A percentile compares a stretch with the other conserved stretches of the same genome.
phyloP scores from a whole-genome alignment of 2,888 invertebrate species.

The Melanotus villosus region DNA sequence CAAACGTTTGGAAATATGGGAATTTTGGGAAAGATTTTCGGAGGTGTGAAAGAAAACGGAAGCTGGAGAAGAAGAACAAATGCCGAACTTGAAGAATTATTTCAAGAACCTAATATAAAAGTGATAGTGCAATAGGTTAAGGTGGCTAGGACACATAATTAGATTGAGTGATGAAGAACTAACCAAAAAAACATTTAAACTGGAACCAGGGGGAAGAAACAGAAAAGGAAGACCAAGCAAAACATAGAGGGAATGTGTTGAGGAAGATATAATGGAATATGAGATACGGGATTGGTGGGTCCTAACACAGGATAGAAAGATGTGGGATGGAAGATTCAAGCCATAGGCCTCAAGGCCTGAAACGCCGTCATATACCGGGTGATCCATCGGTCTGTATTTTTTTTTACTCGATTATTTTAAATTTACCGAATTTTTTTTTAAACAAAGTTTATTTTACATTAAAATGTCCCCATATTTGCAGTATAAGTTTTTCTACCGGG shows the following conservation, averaged over 20 bases:
- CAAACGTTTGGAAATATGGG: neutral
- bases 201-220: no score
- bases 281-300: neutral
- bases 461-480: no score
- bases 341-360: neutral
- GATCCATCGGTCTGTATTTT: no score
- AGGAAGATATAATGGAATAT: neutral
- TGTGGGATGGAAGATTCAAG: neutral
- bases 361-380: neutral
- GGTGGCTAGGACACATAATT: neutral
- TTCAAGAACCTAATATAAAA: no score
- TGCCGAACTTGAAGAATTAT: neutral
- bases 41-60: neutral
- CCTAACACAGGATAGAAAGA: neutral
- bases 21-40: neutral
- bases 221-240: neutral
- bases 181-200: no score
- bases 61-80: constrained; percentile 9
- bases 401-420: no score
- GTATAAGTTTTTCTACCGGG: no score
- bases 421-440: no score
- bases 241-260: neutral
- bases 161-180: neutral
- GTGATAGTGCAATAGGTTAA: neutral
- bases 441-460: no score